Percentiles rank a stretch among this genome's conserved stretches.
phyloP scores from a whole-genome alignment of 2,797 vertebrate species.

The Fistularia tabacaria region DNA sequence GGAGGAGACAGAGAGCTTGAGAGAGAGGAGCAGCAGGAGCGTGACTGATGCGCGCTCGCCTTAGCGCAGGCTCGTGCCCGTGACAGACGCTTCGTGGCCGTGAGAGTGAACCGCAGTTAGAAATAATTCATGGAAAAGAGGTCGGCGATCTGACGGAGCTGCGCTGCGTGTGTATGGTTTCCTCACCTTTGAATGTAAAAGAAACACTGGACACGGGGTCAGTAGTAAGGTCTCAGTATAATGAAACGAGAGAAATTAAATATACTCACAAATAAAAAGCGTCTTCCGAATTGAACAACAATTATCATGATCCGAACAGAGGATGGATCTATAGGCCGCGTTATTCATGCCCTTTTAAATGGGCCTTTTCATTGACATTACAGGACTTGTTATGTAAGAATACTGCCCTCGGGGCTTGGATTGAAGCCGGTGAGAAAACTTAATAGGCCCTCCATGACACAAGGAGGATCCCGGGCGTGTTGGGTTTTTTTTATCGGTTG shows the following conservation, averaged over 20 bases:
- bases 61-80: conserved; percentile 45
- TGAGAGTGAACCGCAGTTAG: conserved; percentile 65
- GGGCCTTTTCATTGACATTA: conserved; percentile 68
- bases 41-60: conserved; percentile 64
- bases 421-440: conserved; percentile 63
- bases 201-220: no score
- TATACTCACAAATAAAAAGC: no score
- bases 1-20: conserved; percentile 15
- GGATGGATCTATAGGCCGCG: conserved; percentile 8
- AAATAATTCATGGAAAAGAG: conserved; percentile 68
- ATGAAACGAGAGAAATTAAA: no score
- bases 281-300: no score
- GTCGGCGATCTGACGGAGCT: conserved; percentile 29
- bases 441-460: conserved; percentile 36
- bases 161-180: background rate
- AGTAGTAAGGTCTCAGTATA: no score
- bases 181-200: background rate
- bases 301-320: background rate
- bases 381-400: conserved; percentile 68
- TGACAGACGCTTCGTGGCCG: conserved; percentile 49
- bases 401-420: conserved; percentile 54
- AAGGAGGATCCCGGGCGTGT: background rate
- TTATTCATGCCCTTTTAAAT: conserved; percentile 49
- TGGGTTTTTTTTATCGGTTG: conserved; percentile 6
- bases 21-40: conserved; percentile 39